Evolutionary conservation across 1,140 invertebrate species (phyloP), one percentile per base, ranked within the genome.

Genomic region (Marisa cornuarietis): DNA sequence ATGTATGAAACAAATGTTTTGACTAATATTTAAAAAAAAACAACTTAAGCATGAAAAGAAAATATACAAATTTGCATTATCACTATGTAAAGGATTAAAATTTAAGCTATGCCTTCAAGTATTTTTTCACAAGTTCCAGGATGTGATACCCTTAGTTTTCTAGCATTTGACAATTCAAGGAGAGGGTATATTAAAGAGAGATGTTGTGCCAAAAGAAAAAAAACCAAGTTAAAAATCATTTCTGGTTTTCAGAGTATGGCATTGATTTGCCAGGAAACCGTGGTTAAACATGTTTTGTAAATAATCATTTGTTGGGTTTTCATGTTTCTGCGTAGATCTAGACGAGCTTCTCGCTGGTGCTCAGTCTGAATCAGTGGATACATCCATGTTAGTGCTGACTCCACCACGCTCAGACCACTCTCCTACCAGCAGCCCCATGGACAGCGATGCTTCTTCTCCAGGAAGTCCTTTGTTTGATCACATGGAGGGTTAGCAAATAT

Each of bases 351-450:
- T 84, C 26, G 42, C 71, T 62, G 26, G 73, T 42, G 49, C 51
- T 0, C 22, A 51, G 22, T 63, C 79, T 58, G 78, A 82, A n/a
- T 71, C 75, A 22, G 54, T 66, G 14, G 78, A 79, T 20, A 72
- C 78, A 9, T 77, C 79, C 51, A 49, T 65, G 20, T 78, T 79
- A n/a, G 68, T 80, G 62, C 71, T 90, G 79, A 88, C 88, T 18
- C 88, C 88, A 13, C 88, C 88, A n/a, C 73, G 79, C 24, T 90
- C 88, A 9, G 84, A 86, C 61, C 81, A 73, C n/a, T 87, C 87
- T 22, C 85, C 84, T 16, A 51, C 79, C 16, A 84, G 82, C 65
- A 83, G 82, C 71, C 80, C 85, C n/a, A 77, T 78, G 16, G 82
- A 83, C 58, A 85, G 82, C 73, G 87, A 88, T 58, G 76, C 76